A percentile compares a stretch with the other conserved stretches of the same genome.
These are phyloP conservation scores for Cheirogaleus major DNA, from an alignment of 2,797 vertebrate species.

Conservation along the genomic window DNA sequence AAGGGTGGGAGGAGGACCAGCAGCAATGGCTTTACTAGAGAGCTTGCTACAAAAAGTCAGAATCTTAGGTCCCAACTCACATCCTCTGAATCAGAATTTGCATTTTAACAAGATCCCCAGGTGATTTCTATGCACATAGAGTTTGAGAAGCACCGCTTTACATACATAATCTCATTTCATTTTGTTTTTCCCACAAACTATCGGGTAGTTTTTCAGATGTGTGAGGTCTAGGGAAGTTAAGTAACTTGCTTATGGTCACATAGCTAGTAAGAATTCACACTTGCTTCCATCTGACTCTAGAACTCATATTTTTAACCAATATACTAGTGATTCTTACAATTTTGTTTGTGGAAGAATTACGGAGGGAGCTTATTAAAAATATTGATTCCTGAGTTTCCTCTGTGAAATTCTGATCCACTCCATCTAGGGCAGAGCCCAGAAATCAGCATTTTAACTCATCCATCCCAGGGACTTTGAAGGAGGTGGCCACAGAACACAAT, in stretches of 20 bases:
- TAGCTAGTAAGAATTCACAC: not conserved
- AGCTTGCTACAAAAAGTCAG: not conserved
- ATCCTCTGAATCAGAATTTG: constrained; percentile 5
- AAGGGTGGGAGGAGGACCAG: not conserved
- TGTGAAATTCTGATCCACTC: not conserved
- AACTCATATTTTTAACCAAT: not conserved
- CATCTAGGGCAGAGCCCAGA: not conserved
- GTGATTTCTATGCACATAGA: not conserved
- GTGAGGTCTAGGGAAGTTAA: not conserved
- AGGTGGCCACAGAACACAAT: not conserved
- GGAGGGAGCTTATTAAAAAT: not conserved
- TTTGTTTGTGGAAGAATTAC: not conserved
- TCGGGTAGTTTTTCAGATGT: not conserved
- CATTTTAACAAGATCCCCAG: not conserved
- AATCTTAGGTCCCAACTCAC: not conserved
- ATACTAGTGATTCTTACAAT: not conserved
- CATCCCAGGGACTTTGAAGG: not conserved
- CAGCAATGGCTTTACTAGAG: not conserved
- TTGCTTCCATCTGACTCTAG: not conserved
- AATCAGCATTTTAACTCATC: not conserved
- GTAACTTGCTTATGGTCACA: not conserved
- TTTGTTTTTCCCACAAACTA: not conserved
- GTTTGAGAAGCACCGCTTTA: not conserved
- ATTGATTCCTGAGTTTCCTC: not conserved
- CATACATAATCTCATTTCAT: not conserved